Evolutionary conservation across 2,797 vertebrate genomes (phyloP).

Genomic region (Astyanax mexicanus): DNA sequence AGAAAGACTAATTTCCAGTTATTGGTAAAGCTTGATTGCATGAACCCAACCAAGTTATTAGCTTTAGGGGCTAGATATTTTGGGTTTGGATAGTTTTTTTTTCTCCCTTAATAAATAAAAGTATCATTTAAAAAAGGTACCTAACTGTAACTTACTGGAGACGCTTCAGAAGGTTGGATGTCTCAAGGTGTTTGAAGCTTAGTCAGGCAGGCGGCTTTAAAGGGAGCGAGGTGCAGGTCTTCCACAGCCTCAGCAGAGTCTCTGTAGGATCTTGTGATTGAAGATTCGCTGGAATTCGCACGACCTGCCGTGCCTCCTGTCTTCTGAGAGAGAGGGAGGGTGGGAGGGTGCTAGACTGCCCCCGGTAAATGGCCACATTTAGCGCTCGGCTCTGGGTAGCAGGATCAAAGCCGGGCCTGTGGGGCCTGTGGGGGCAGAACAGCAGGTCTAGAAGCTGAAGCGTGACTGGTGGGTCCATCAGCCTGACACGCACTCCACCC

Average conservation of each 20-base stretch:
- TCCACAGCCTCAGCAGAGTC: neutral
- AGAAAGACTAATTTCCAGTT: too few relatives aligned
- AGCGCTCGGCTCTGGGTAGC: constrained; percentile 58
- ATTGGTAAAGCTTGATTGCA: too few relatives aligned
- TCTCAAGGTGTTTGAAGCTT: neutral
- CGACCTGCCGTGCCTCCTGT: neutral
- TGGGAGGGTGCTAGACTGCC: constrained; percentile 63
- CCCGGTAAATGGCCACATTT: constrained; percentile 68
- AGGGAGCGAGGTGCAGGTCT: neutral
- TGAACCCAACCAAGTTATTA: too few relatives aligned
- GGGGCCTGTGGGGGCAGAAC: constrained; percentile 52
- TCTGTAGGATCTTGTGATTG: neutral
- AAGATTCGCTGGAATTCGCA: constrained; percentile 6
- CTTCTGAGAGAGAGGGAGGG: constrained; percentile 51
- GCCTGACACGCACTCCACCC: constrained; percentile 40
- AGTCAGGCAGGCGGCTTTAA: neutral
- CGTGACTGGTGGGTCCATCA: constrained; percentile 47
- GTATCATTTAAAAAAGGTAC: too few relatives aligned
- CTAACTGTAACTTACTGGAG: too few relatives aligned
- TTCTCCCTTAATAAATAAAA: too few relatives aligned
- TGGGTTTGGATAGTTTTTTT: too few relatives aligned
- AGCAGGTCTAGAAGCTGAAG: constrained; percentile 1
- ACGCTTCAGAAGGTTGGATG: too few relatives aligned
- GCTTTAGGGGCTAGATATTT: too few relatives aligned
- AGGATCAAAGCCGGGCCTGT: constrained; percentile 69